phyloP scores from a whole-genome alignment of 2,888 invertebrate species.

The Sabatieria punctata region DNA sequence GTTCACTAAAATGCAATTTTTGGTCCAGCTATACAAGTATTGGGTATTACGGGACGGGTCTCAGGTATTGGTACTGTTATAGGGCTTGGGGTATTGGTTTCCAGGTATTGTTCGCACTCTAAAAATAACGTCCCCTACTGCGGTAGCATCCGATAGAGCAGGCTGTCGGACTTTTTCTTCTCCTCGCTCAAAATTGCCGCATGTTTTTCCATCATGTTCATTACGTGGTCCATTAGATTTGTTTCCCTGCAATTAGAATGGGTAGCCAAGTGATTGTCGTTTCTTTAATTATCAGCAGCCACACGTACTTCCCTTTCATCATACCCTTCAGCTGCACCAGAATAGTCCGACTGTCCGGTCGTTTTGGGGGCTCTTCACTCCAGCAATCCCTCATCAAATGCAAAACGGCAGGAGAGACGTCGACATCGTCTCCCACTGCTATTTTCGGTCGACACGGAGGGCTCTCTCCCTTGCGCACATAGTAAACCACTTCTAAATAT shows the following conservation, averaged over 20 bases:
- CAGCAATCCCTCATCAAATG: constrained; percentile 6
- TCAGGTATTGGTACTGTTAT: no score
- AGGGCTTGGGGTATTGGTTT: no score
- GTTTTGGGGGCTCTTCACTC: constrained; percentile 1
- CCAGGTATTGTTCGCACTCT: no score
- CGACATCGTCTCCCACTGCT: background rate
- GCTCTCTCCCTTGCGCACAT: constrained; percentile 5
- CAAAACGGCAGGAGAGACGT: background rate
- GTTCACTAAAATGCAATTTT: no score
- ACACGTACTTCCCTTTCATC: background rate
- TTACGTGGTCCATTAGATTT: constrained; percentile 9
- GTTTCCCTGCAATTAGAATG: background rate
- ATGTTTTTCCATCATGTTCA: constrained; percentile 9
- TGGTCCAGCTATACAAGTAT: no score
- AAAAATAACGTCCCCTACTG: no score
- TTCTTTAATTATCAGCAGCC: background rate
- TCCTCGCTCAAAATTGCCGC: constrained; percentile 6
- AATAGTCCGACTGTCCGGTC: constrained; percentile 1
- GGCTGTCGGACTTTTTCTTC: constrained; percentile 6
- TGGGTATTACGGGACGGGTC: no score
- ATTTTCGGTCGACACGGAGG: constrained; percentile 8
- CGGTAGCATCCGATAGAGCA: constrained; percentile 9
- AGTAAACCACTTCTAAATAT: constrained; percentile 3
- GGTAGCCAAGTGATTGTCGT: background rate
- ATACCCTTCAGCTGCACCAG: background rate